These are phyloP conservation scores for Rallus crepitans DNA, from an alignment of 2,797 vertebrate genomes.

Conservation along the genomic window DNA sequence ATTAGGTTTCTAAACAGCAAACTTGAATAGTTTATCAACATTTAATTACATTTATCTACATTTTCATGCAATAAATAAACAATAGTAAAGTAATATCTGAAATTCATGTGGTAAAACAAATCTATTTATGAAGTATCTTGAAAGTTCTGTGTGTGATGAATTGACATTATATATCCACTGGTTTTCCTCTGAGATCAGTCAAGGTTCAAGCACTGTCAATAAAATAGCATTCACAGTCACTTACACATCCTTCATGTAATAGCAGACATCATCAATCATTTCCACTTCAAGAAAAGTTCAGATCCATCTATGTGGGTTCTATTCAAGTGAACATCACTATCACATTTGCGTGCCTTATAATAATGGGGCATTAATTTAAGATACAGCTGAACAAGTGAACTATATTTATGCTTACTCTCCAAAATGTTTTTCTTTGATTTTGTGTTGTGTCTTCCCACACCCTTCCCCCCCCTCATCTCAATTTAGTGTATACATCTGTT, in stretches of 20 bases:
- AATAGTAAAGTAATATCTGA: background rate
- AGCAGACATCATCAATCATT: constrained; percentile 7
- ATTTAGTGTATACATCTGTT: background rate
- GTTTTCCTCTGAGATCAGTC: constrained; percentile 44
- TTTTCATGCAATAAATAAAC: background rate
- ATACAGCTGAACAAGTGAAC: background rate
- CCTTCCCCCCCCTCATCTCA: too few relatives aligned
- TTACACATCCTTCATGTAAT: background rate
- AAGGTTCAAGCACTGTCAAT: constrained; percentile 38
- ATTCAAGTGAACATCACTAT: background rate
- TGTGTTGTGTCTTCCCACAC: too few relatives aligned
- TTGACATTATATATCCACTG: background rate
- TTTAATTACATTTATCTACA: background rate
- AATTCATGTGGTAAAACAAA: background rate
- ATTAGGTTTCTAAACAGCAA: background rate
- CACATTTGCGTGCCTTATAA: background rate
- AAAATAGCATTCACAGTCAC: background rate
- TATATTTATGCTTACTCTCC: background rate
- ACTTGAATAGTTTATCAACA: background rate
- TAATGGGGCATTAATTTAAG: background rate
- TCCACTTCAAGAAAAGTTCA: background rate
- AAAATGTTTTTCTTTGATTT: background rate
- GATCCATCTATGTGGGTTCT: background rate
- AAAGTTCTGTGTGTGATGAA: background rate
- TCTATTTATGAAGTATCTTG: background rate